phyloP scores from a whole-genome alignment of 2,888 invertebrate genomes.

The Trissonchulus latispiculum region DNA sequence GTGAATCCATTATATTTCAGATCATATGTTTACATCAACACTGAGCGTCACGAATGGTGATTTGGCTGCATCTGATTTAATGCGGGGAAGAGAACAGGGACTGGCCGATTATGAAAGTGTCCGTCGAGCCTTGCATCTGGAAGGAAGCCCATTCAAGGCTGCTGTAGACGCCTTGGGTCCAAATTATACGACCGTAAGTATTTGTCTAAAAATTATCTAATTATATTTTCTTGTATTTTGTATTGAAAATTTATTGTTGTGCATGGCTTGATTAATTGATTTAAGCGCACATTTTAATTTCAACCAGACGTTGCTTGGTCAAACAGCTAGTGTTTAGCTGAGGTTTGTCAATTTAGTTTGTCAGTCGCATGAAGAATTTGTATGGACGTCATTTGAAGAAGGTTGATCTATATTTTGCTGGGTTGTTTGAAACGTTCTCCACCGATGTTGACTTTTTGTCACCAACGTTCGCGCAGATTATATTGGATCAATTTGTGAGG shows the following conservation, averaged over 20 bases:
- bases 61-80: constrained; percentile 55
- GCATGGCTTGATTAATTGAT: no score
- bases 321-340: no score
- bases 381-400: constrained; percentile 47
- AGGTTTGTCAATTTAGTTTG: background rate
- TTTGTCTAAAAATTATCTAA: no score
- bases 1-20: constrained; percentile 24
- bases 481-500: constrained; percentile 53
- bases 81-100: constrained; percentile 53
- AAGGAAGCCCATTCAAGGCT: background rate
- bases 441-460: constrained; percentile 47
- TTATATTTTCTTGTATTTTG: no score
- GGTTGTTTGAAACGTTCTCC: constrained; percentile 51
- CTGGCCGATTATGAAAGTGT: constrained; percentile 56
- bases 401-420: constrained; percentile 54
- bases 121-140: constrained; percentile 46
- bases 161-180: background rate
- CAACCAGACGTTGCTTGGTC: no score
- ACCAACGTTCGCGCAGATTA: constrained; percentile 50
- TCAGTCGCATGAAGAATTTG: constrained; percentile 35
- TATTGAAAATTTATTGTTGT: no score
- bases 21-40: background rate
- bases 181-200: no score
- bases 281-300: no score
- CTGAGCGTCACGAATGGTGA: constrained; percentile 43